These are phyloP conservation scores for Plutomurus gul DNA, from an alignment of 1,140 invertebrate species.

Conservation along the genomic window DNA sequence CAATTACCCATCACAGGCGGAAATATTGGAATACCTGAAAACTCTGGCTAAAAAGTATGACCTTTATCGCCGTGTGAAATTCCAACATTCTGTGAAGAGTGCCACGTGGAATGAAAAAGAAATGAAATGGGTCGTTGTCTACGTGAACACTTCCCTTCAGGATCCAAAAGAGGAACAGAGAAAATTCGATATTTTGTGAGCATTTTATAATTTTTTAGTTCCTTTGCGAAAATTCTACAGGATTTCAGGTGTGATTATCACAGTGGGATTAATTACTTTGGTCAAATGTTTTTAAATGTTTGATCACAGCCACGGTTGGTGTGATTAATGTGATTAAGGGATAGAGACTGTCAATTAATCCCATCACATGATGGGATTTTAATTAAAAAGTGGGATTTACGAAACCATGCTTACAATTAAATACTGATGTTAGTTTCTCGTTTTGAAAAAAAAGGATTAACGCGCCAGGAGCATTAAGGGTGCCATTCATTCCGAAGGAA, in stretches of 20 bases:
- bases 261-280: no score
- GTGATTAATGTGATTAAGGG: neutral
- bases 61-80: constrained; percentile 24
- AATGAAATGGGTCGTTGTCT: constrained; percentile 35
- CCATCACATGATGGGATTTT: no score
- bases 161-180: neutral
- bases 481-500: constrained; percentile 37
- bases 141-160: neutral
- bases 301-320: no score
- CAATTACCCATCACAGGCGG: constrained; percentile 32
- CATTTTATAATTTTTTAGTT: neutral
- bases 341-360: no score
- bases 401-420: no score
- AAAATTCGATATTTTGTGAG: constrained; percentile 25
- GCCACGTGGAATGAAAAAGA: constrained; percentile 32
- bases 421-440: neutral
- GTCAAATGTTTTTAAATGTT: no score
- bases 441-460: constrained; percentile 27
- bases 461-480: constrained; percentile 30
- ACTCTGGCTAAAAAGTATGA: constrained; percentile 33
- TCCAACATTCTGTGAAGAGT: constrained; percentile 31
- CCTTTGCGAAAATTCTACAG: neutral
- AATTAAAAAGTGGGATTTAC: no score
- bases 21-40: constrained; percentile 43
- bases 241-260: no score